A percentile compares a stretch with the other conserved stretches of the same genome.
These are phyloP conservation scores for Harpalus rubripes DNA, from an alignment of 2,888 invertebrate species.

Conservation along the genomic window DNA sequence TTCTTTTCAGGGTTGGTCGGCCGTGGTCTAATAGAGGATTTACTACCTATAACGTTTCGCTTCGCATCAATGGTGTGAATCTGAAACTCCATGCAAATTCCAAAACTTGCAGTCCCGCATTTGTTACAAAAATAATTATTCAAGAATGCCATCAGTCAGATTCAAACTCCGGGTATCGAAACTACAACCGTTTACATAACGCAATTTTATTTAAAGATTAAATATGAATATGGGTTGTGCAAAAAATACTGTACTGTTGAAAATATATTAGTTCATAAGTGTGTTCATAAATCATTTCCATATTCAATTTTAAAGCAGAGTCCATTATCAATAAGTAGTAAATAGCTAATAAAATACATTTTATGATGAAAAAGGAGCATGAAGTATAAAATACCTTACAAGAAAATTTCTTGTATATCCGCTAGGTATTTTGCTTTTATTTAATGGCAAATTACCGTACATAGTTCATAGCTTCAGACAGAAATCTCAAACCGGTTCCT, in stretches of 20 bases:
- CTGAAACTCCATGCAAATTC: too few species aligned
- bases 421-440: slow-evolving; percentile 20
- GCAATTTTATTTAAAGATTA: too few species aligned
- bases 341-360: slow-evolving; percentile 3
- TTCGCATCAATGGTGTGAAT: too few species aligned
- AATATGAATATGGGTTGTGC: too few species aligned
- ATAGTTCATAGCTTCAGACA: slow-evolving; percentile 14
- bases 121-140: too few species aligned
- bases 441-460: slow-evolving; percentile 29
- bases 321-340: slow-evolving; percentile 10
- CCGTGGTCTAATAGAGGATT: too few species aligned
- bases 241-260: not conserved
- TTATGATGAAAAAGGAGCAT: slow-evolving; percentile 1
- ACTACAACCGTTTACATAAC: too few species aligned
- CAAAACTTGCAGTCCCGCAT: too few species aligned
- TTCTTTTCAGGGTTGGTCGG: too few species aligned
- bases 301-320: not conserved
- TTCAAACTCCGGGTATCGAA: too few species aligned
- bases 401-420: slow-evolving; percentile 22
- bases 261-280: not conserved
- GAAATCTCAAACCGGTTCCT: slow-evolving; percentile 22
- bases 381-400: not conserved
- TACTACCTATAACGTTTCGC: too few species aligned
- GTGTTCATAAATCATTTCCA: not conserved
- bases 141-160: too few species aligned